These are phyloP conservation scores for Euschistus heros DNA, from an alignment of 1,140 invertebrate genomes.

Conservation along the genomic window DNA sequence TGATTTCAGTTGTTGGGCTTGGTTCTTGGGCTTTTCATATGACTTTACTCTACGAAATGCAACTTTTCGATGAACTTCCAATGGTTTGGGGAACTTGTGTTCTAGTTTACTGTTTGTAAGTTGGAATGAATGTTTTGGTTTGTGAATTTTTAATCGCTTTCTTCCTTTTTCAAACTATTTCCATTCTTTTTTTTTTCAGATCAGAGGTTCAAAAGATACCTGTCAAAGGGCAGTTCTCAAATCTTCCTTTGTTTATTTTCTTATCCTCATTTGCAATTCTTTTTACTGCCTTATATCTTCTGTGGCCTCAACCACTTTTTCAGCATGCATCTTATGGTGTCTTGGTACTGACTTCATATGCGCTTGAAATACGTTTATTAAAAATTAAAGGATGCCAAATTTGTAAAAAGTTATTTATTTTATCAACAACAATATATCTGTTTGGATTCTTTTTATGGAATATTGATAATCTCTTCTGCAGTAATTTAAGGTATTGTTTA, in stretches of 20 bases:
- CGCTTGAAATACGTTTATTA: constrained; percentile 28
- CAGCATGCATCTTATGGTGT: constrained; percentile 31
- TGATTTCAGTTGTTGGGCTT: constrained; percentile 31
- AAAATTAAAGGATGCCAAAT: constrained; percentile 26
- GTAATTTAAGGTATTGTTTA: constrained; percentile 21
- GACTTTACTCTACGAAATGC: constrained; percentile 33
- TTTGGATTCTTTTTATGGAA: constrained; percentile 33
- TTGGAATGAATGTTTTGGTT: neutral
- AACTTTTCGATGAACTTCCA: constrained; percentile 33
- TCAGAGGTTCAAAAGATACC: constrained; percentile 22
- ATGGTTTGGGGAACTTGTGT: constrained; percentile 33
- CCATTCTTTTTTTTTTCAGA: constrained; percentile 15
- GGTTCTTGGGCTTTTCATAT: constrained; percentile 33
- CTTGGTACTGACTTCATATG: constrained; percentile 29
- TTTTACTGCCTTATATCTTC: constrained; percentile 30
- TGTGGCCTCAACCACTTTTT: constrained; percentile 31
- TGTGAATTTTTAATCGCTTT: neutral
- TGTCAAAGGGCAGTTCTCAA: constrained; percentile 24
- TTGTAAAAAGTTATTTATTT: constrained; percentile 29
- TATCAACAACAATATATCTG: constrained; percentile 28
- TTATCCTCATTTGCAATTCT: constrained; percentile 21
- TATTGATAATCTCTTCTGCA: constrained; percentile 31
- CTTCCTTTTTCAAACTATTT: neutral
- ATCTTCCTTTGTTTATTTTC: constrained; percentile 25
- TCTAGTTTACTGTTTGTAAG: constrained; percentile 32